Base-by-base conservation (phyloP, 2,797 vertebrate species). In the Tauraco hartlaubi region DNA sequence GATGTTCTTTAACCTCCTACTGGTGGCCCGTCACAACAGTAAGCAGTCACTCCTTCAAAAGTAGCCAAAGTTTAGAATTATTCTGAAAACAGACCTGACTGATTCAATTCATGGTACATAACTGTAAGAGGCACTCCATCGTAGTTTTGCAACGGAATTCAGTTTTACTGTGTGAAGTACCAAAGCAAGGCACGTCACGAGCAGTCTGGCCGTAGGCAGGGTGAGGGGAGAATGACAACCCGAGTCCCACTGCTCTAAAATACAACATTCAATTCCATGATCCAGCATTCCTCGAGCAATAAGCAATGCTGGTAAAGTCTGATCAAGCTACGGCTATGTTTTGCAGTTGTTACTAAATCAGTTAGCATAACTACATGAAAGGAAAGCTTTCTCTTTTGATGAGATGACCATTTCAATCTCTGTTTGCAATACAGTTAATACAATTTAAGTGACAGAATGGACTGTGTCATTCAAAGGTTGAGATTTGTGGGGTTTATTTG, bases 301-400 rank as follows among this genome's bases (percentile, higher is more conserved):
- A 93, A 95, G 61, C 75, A 95, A 69, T 41, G 33, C 31, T 64
- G 61, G 28, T 54, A 31, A 46, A 26, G 15, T 17, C 33, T 33
- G 33, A 37, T 48, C 20, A 33, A 72, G 15, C 19, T 67, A 19
- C 19, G 29, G n/a, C 31, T 77, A 1, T 29, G 91, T 88, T 91
- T 89, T 85, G 72, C 54, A 84, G 54, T 85, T 86, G 55, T 96
- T 94, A 97, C 96, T 92, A 86, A 94, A 86, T 66, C 78, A 87
- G 72, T 92, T 94, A 73, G 51, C 52, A 88, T 71, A 94, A 71
- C 64, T 52, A 86, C 41, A 86, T 15, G 14, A 85, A 90, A 77
- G 35, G 25, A 92, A 95, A 92, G 44, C 62, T 87, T 93, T 90
- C 93, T 95, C 55, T 95, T 96, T 83, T 48, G 73, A 72, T 80